Evolutionary conservation across 2,113 vertebrate species (phyloP).

Genomic region (Petroica traversi): DNA sequence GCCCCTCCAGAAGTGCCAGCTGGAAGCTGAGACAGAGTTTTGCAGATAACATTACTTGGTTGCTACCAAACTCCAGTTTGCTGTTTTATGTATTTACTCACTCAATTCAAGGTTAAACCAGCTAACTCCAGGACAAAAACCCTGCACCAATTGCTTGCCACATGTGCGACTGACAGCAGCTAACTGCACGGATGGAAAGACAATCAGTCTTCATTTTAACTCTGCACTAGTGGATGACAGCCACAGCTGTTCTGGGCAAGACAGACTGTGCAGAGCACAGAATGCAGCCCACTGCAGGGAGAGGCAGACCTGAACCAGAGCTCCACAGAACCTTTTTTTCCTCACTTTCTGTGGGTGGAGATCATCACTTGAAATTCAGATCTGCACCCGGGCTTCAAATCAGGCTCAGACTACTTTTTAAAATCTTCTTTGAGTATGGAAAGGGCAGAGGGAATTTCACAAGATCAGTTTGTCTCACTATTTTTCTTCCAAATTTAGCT

Average conservation of each 20-base stretch:
- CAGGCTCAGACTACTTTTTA: not conserved
- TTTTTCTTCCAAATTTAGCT: not conserved
- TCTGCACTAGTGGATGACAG: not conserved
- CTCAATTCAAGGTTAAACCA: slow-evolving; percentile 17
- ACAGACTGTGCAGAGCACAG: not conserved
- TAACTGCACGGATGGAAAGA: not conserved
- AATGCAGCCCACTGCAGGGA: not conserved
- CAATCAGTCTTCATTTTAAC: slow-evolving; percentile 18
- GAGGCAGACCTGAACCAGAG: not conserved
- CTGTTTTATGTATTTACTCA: not conserved
- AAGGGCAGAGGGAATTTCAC: not conserved
- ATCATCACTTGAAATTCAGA: not conserved
- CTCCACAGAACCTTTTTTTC: not conserved
- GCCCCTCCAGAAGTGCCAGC: not conserved
- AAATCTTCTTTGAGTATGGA: not conserved
- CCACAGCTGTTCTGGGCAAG: slow-evolving; percentile 7
- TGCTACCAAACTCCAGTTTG: not conserved
- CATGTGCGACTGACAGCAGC: not conserved
- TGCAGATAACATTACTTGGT: not conserved
- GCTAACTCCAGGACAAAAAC: not conserved
- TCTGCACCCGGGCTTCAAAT: not conserved
- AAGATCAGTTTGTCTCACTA: not conserved
- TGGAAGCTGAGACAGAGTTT: not conserved
- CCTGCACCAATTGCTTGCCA: not conserved
- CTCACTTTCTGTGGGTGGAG: not conserved